These are phyloP conservation scores for Tuberolachnus salignus DNA, from an alignment of 2,888 invertebrate genomes.

Conservation along the genomic window DNA sequence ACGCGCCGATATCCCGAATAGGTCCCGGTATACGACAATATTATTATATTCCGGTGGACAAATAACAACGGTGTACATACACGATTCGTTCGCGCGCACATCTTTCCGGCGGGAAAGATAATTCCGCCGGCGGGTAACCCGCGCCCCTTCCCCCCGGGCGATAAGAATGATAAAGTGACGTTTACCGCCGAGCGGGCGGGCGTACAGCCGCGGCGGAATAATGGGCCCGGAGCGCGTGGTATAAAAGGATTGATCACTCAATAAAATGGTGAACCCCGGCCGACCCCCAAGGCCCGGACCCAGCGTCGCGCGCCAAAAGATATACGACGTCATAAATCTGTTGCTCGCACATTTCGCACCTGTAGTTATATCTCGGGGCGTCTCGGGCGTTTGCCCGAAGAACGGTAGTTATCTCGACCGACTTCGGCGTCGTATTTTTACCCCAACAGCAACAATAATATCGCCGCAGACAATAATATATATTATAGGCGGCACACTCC, in stretches of 20 bases:
- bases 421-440: not conserved
- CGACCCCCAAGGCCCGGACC: too few relatives aligned
- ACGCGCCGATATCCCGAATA: not conserved
- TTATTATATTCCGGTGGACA: not conserved
- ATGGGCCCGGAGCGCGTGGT: slow-evolving; percentile 15
- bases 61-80: not conserved
- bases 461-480: not conserved
- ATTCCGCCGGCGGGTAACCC: not conserved
- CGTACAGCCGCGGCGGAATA: not conserved
- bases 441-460: not conserved
- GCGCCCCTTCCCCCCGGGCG: too few relatives aligned
- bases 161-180: slow-evolving; percentile 50
- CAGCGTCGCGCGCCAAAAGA: slow-evolving; percentile 2
- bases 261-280: slow-evolving; percentile 35
- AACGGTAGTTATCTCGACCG: slow-evolving; percentile 25
- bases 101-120: slow-evolving; percentile 23
- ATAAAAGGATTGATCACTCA: slow-evolving; percentile 54
- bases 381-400: slow-evolving; percentile 6
- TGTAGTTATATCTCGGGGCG: slow-evolving; percentile 41
- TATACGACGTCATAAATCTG: slow-evolving; percentile 55
- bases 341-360: slow-evolving; percentile 45
- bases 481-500: too few relatives aligned
- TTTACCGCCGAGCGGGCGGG: not conserved
- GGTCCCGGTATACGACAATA: not conserved
- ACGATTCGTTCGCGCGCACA: slow-evolving; percentile 1